Percentiles rank a stretch among this genome's conserved stretches.
Evolutionary conservation across 2,888 invertebrate genomes (phyloP).

Genomic region (Ennomos quercinarius): DNA sequence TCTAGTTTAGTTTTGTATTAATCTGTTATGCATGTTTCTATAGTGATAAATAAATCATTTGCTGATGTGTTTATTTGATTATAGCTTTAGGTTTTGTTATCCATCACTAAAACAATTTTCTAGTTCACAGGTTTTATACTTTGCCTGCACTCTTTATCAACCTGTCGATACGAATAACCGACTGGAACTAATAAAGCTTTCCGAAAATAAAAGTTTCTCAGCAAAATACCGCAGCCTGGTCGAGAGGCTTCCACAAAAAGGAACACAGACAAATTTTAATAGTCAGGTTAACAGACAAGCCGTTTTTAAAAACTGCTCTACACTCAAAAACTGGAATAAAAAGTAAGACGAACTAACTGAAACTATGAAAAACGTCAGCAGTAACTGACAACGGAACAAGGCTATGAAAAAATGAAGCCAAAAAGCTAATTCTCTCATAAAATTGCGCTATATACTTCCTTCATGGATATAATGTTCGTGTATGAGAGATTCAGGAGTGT

Average conservation of each 20-base stretch:
- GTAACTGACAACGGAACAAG: slow-evolving; percentile 43
- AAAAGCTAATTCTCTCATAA: slow-evolving; percentile 42
- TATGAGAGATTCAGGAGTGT: slow-evolving; percentile 54
- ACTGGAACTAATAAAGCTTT: slow-evolving; percentile 2
- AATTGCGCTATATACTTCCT: slow-evolving; percentile 45
- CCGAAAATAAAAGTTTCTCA: slow-evolving; percentile 31
- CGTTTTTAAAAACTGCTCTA: slow-evolving; percentile 42
- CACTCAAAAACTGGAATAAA: slow-evolving; percentile 42
- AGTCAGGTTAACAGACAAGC: slow-evolving; percentile 48
- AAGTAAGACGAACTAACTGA: slow-evolving; percentile 45
- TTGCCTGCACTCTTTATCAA: no score
- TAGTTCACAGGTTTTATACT: no score
- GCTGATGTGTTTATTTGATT: no score
- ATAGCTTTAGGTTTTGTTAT: no score
- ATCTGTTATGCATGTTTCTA: no score
- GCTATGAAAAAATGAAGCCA: slow-evolving; percentile 28
- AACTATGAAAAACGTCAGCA: slow-evolving; percentile 55
- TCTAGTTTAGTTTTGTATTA: no score
- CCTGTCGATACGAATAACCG: not conserved
- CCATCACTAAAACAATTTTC: no score
- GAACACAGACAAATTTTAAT: slow-evolving; percentile 44
- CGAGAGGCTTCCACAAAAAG: slow-evolving; percentile 21
- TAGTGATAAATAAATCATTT: no score
- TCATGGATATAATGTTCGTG: slow-evolving; percentile 49
- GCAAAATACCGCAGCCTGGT: slow-evolving; percentile 1